Evolutionary conservation across 2,797 vertebrate genomes (phyloP).

Genomic region (Amblyopsis hoosieri): DNA sequence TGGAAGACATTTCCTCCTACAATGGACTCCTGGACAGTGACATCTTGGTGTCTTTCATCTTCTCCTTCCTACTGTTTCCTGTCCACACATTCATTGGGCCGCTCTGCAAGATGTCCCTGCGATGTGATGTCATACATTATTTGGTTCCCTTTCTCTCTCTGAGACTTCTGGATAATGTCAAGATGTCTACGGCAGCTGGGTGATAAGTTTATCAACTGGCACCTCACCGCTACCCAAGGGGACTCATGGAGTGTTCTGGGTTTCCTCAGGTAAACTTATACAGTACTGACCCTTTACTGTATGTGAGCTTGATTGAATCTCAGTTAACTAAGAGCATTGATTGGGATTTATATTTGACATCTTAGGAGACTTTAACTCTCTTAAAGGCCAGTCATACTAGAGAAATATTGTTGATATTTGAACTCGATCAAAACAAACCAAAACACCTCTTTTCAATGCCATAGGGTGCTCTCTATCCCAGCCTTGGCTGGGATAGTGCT

Average conservation of each 20-base stretch:
- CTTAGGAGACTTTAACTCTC: conserved; percentile 31
- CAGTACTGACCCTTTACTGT: conserved; percentile 39
- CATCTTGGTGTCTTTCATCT: conserved; percentile 58
- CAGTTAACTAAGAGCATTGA: conserved; percentile 17
- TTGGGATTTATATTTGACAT: conserved; percentile 21
- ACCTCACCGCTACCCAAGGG: conserved; percentile 50
- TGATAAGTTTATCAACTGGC: conserved; percentile 58
- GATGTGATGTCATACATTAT: conserved; percentile 59
- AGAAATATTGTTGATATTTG: too few species aligned
- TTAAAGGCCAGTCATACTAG: neutral
- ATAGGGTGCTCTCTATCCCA: too few species aligned
- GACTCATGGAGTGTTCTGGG: conserved; percentile 56
- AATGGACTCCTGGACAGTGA: conserved; percentile 48
- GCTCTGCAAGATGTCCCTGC: conserved; percentile 59
- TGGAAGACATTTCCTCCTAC: conserved; percentile 57
- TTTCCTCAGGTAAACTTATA: conserved; percentile 46
- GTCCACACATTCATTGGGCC: conserved; percentile 32
- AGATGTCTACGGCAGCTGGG: conserved; percentile 36
- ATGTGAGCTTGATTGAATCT: conserved; percentile 11
- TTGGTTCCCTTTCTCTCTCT: conserved; percentile 48
- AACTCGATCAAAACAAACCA: too few species aligned
- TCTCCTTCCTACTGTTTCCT: conserved; percentile 37
- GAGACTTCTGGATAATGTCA: conserved; percentile 64
- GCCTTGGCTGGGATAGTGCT: too few species aligned
- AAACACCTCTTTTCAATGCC: too few species aligned